phyloP scores from a whole-genome alignment of 2,888 invertebrate species.

The Trachelus tabidus region DNA sequence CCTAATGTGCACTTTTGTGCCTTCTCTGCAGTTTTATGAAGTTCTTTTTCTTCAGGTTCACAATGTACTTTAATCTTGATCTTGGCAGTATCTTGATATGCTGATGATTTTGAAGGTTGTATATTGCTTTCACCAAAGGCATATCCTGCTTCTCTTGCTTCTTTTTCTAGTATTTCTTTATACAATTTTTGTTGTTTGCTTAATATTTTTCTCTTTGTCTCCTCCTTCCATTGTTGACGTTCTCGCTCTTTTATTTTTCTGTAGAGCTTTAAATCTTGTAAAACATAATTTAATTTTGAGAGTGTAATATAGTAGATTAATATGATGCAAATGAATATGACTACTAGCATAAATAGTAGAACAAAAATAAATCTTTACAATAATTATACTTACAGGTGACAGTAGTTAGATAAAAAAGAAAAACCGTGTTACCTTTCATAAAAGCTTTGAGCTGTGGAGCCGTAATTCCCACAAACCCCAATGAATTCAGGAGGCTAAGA shows the following conservation, averaged over 20 bases:
- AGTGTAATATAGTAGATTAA: not conserved
- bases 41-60: conserved; percentile 36
- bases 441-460: conserved; percentile 82
- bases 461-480: conserved; percentile 82
- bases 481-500: conserved; percentile 77
- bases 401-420: not conserved
- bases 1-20: not conserved
- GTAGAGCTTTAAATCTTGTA: conserved; percentile 72
- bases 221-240: conserved; percentile 60
- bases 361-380: not conserved
- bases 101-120: conserved; percentile 9
- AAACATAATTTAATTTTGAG: conserved; percentile 12
- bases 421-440: conserved; percentile 74
- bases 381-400: not conserved
- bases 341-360: not conserved
- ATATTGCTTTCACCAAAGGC: conserved; percentile 20
- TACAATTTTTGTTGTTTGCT: conserved; percentile 41
- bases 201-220: conserved; percentile 50
- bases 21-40: conserved; percentile 9
- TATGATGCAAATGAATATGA: not conserved
- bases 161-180: conserved; percentile 36
- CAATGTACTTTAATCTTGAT: conserved; percentile 34
- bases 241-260: conserved; percentile 71
- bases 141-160: not conserved
- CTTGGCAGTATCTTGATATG: conserved; percentile 30